Conservation (phyloP, 2,888 invertebrate genomes). For the Cepaea hortensis region DNA sequence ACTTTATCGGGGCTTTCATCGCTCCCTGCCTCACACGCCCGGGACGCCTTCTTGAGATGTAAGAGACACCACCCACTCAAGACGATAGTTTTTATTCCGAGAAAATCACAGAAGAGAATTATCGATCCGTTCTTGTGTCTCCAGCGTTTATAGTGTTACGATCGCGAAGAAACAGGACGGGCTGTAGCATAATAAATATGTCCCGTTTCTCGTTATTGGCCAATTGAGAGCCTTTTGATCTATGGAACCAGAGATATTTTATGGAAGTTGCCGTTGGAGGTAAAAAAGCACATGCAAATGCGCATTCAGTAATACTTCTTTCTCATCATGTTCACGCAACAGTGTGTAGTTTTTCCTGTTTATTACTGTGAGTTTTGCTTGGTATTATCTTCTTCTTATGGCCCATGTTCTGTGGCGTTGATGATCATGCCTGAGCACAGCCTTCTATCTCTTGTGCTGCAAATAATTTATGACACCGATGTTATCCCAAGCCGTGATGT, state of each 20-base stretch:
- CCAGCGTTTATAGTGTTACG: constrained; percentile 17
- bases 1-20: too few species aligned
- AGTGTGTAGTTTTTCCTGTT: too few species aligned
- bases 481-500: too few species aligned
- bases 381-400: too few species aligned
- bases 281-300: constrained; percentile 16
- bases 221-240: constrained; percentile 13
- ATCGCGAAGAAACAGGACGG: constrained; percentile 9
- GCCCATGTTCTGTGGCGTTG: too few species aligned
- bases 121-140: constrained; percentile 1
- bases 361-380: too few species aligned
- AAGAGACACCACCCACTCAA: not conserved
- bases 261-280: not conserved
- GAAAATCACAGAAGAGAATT: constrained; percentile 21
- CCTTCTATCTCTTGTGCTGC: too few species aligned
- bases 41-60: too few species aligned
- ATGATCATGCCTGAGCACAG: too few species aligned
- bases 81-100: not conserved
- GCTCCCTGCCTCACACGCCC: too few species aligned
- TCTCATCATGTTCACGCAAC: too few species aligned
- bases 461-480: too few species aligned
- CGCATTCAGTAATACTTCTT: not conserved
- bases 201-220: constrained; percentile 17
- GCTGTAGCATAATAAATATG: constrained; percentile 20
- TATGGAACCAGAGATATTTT: constrained; percentile 1